These are phyloP conservation scores for Allacma fusca DNA, from an alignment of 2,888 invertebrate genomes.

Conservation along the genomic window DNA sequence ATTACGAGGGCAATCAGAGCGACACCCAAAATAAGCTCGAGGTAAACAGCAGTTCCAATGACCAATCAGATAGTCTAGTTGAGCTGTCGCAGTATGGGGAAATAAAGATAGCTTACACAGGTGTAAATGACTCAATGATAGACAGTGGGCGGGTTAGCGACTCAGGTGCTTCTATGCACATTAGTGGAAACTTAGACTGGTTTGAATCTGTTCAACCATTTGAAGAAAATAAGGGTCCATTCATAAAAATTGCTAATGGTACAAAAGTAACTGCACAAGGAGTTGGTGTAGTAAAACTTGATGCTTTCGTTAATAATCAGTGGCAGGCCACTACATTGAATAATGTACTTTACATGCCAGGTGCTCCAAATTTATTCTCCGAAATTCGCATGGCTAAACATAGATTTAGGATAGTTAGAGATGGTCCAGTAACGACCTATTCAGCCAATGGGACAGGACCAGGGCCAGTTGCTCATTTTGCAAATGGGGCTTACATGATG, in stretches of 20 bases:
- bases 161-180: background rate
- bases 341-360: constrained; percentile 34
- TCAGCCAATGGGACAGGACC: too few species aligned
- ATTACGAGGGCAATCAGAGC: too few species aligned
- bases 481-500: constrained; percentile 37
- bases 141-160: constrained; percentile 4
- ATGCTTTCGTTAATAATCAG: background rate
- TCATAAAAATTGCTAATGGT: too few species aligned
- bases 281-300: constrained; percentile 11
- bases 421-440: too few species aligned
- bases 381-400: constrained; percentile 19
- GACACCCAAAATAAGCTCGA: too few species aligned
- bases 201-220: background rate
- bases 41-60: too few species aligned
- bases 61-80: too few species aligned
- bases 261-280: constrained; percentile 29
- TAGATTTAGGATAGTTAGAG: too few species aligned
- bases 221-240: too few species aligned
- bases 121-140: too few species aligned
- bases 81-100: too few species aligned
- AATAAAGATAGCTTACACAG: too few species aligned
- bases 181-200: background rate
- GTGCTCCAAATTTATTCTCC: constrained; percentile 34
- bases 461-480: constrained; percentile 28
- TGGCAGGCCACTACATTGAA: background rate